Percentiles rank a stretch among this genome's conserved stretches.
Conservation (phyloP, 2,113 vertebrate genomes). For the Lota lota region DNA sequence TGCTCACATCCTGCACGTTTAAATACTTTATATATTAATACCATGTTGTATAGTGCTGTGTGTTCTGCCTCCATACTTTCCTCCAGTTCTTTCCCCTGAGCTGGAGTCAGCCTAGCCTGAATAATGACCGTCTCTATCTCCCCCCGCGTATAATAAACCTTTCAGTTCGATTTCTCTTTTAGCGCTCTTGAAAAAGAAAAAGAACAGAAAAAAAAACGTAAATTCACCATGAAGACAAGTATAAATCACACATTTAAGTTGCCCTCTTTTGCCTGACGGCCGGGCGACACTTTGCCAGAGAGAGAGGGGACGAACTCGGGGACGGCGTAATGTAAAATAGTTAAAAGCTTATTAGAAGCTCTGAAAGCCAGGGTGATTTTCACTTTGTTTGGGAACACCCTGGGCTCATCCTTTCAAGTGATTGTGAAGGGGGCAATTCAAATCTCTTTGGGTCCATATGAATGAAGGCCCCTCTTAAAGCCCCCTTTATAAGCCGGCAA, state of each 20-base stretch:
- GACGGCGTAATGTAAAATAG: slow-evolving; percentile 84
- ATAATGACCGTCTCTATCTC: slow-evolving; percentile 58
- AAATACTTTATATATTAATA: no score
- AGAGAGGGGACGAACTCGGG: slow-evolving; percentile 59
- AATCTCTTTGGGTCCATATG: slow-evolving; percentile 90
- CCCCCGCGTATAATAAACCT: slow-evolving; percentile 71
- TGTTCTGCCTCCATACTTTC: no score
- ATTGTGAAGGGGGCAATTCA: slow-evolving; percentile 93
- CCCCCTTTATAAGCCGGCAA: slow-evolving; percentile 84
- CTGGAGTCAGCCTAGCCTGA: slow-evolving; percentile 14
- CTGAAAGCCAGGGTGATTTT: slow-evolving; percentile 90
- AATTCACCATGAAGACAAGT: slow-evolving; percentile 86
- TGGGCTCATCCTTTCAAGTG: slow-evolving; percentile 93
- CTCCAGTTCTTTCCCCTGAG: no score
- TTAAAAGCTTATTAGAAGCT: slow-evolving; percentile 96
- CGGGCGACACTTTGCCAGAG: slow-evolving; percentile 65
- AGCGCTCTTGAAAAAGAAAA: slow-evolving; percentile 28
- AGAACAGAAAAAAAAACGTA: slow-evolving; percentile 46
- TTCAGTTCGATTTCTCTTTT: slow-evolving; percentile 70
- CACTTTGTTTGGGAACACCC: slow-evolving; percentile 91
- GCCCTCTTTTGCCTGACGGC: slow-evolving; percentile 60
- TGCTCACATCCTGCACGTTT: no score
- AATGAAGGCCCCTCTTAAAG: slow-evolving; percentile 87
- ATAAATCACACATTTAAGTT: slow-evolving; percentile 90
- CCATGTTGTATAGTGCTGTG: no score